phyloP scores from a whole-genome alignment of 2,888 invertebrate species.

The Dugesia japonica region DNA sequence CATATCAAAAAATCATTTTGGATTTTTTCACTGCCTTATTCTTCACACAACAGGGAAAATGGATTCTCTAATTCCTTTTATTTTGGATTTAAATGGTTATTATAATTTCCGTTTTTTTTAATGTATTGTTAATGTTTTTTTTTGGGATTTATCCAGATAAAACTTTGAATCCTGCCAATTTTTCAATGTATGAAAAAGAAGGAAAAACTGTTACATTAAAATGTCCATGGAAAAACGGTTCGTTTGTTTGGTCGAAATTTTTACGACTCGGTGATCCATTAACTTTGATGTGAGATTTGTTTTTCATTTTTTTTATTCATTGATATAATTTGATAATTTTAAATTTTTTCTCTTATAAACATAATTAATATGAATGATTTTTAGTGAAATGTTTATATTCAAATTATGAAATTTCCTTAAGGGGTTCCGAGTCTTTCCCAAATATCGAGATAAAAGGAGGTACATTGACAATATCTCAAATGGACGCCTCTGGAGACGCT shows the following conservation, averaged over 20 bases:
- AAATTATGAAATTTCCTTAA: not conserved
- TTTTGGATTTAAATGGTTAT: not conserved
- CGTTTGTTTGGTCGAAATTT: not conserved
- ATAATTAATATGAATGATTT: not conserved
- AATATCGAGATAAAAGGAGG: slow-evolving; percentile 5
- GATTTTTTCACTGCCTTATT: slow-evolving; percentile 13
- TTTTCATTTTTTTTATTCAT: not conserved
- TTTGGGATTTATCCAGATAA: not conserved
- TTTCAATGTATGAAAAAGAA: not conserved
- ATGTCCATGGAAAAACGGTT: not conserved
- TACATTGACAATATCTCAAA: not conserved
- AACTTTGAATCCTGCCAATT: not conserved
- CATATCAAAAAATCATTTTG: slow-evolving; percentile 1
- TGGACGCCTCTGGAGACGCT: not conserved
- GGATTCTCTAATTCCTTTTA: not conserved
- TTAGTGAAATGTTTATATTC: not conserved
- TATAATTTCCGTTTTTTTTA: too few relatives aligned
- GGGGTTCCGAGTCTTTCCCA: not conserved
- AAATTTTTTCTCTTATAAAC: not conserved
- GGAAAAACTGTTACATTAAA: not conserved
- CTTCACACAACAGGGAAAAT: not conserved
- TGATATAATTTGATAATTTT: not conserved
- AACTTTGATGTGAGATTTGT: not conserved
- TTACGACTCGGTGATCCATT: not conserved
- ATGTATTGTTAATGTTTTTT: not conserved